Percentiles rank a stretch among this genome's conserved stretches.
phyloP scores from a whole-genome alignment of 37 sponge, comb jelly and placozoan genomes.

The Amphimedon queenslandica region DNA sequence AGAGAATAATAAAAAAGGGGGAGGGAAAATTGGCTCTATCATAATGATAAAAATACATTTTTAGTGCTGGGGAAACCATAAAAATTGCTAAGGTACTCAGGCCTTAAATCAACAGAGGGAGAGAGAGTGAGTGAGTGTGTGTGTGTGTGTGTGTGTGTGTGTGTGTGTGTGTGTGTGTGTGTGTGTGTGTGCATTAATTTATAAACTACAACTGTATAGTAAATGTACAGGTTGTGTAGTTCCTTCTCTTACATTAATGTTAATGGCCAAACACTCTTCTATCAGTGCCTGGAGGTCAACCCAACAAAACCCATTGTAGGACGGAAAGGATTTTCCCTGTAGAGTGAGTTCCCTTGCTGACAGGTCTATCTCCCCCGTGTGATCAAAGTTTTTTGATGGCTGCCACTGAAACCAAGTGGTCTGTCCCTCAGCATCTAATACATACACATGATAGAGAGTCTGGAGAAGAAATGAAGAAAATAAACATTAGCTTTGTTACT shows the following conservation, averaged over 20 bases:
- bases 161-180: too few species aligned
- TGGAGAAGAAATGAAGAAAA: too few species aligned
- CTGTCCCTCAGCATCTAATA: slow-evolving; percentile 40
- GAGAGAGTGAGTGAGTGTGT: too few species aligned
- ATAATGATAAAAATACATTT: not conserved
- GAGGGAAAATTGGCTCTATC: too few species aligned
- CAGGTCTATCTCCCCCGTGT: slow-evolving; percentile 50
- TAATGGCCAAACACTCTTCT: slow-evolving; percentile 32
- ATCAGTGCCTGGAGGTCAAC: slow-evolving; percentile 62
- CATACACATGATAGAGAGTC: slow-evolving; percentile 85
- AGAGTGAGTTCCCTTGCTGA: slow-evolving; percentile 24
- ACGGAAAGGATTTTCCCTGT: slow-evolving; percentile 41
- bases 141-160: too few species aligned
- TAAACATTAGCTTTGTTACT: too few species aligned
- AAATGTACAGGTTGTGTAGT: too few species aligned
- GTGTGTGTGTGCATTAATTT: too few species aligned
- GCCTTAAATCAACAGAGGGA: too few species aligned
- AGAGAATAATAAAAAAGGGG: not conserved
- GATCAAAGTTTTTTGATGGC: slow-evolving; percentile 30
- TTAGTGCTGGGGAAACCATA: not conserved
- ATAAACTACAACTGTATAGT: too few species aligned
- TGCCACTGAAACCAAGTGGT: slow-evolving; percentile 63
- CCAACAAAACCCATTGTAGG: slow-evolving; percentile 66
- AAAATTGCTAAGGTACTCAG: too few species aligned
- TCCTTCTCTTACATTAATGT: not conserved